phyloP scores from a whole-genome alignment of 2,797 vertebrate species.

The Orientallactaga sibirica region DNA sequence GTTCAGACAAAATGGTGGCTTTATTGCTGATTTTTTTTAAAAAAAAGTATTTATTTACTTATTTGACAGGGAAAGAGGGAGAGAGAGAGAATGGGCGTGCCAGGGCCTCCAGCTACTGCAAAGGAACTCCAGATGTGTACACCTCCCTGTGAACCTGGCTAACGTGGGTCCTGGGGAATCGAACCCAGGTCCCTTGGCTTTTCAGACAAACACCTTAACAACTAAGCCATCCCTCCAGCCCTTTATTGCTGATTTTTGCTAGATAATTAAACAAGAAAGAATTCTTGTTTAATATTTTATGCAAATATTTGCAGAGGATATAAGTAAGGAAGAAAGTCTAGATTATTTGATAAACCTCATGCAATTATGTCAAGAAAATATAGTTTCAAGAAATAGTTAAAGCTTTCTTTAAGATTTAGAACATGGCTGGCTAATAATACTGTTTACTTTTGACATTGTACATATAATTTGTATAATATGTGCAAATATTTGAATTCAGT shows the following conservation, averaged over 20 bases:
- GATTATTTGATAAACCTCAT: not conserved
- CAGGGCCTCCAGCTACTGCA: too few species aligned
- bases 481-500: not conserved
- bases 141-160: too few species aligned
- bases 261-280: not conserved
- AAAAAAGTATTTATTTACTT: too few species aligned
- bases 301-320: not conserved
- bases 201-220: too few species aligned
- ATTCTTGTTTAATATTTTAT: too few species aligned
- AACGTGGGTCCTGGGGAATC: too few species aligned
- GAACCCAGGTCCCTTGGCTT: too few species aligned
- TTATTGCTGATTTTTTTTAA: not conserved
- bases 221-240: too few species aligned
- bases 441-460: not conserved
- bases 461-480: constrained; percentile 9
- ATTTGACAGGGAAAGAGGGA: too few species aligned
- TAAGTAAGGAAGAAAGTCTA: not conserved
- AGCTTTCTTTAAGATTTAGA: not conserved
- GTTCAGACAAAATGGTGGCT: not conserved
- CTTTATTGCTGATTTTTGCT: not conserved
- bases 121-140: too few species aligned
- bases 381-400: not conserved
- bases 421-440: not conserved
- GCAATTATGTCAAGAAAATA: constrained; percentile 1
- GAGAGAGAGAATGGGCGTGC: too few species aligned